Conservation (phyloP, 2,888 invertebrate genomes). For the Erynnis tages region DNA sequence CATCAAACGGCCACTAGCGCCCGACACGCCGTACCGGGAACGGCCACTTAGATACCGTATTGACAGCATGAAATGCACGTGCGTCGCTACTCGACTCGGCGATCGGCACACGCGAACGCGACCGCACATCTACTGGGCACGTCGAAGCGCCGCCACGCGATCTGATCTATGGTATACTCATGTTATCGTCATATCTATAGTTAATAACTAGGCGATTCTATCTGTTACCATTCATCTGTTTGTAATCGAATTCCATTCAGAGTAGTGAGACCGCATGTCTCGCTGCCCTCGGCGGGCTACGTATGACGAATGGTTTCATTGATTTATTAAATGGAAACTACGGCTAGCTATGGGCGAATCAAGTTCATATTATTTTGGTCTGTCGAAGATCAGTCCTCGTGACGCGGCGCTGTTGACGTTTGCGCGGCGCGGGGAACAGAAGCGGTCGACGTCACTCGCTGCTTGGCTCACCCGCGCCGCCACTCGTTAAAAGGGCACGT, state of each 20-base stretch:
- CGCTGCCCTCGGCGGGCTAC: constrained; percentile 4
- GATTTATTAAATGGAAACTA: constrained; percentile 34
- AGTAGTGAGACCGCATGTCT: constrained; percentile 22
- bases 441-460: constrained; percentile 71
- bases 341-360: constrained; percentile 32
- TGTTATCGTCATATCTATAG: constrained; percentile 69
- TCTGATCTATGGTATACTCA: constrained; percentile 55
- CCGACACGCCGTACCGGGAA: constrained; percentile 19
- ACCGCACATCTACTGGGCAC: constrained; percentile 61
- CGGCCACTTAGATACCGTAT: constrained; percentile 20
- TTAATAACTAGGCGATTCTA: constrained; percentile 49
- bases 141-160: constrained; percentile 50
- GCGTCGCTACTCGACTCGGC: constrained; percentile 43
- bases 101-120: constrained; percentile 64
- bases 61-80: constrained; percentile 49
- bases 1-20: constrained; percentile 11
- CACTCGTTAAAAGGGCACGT: constrained; percentile 70
- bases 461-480: constrained; percentile 75
- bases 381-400: constrained; percentile 49
- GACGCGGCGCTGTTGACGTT: constrained; percentile 75
- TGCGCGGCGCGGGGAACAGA: constrained; percentile 74
- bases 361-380: constrained; percentile 23
- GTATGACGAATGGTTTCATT: constrained; percentile 14
- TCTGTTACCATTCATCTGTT: constrained; percentile 35
- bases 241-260: constrained; percentile 21